Base-by-base conservation (phyloP, 2,113 vertebrate genomes). In the Typhlomys cinereus region DNA sequence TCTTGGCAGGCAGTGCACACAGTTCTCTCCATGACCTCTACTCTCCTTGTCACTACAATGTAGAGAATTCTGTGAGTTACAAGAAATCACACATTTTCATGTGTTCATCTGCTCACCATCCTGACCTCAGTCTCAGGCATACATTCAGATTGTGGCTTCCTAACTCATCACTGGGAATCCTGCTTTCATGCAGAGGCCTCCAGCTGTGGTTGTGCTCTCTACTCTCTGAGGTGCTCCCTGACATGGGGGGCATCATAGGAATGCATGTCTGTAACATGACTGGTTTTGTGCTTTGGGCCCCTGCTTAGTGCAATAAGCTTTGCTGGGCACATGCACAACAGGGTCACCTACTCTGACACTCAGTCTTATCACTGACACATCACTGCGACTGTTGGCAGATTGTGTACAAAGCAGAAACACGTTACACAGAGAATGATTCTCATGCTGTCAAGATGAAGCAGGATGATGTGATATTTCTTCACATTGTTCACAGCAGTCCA, bases 11-110 rank as follows among this genome's bases (percentile, higher is more conserved):
- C 1, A n/a, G 29, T 34, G 21, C 2, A 11, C 1, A 27, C 0
- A 54, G 0, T 2, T 2, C 3, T 9, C 1, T 50, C 1, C 21
- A 1, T 0, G 25, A 34, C 7, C 0, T 2, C 1, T 27, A 8
- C n/a, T n/a, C n/a, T 1, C 1, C 20, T 29, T 44, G 6, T 66
- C 8, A 0, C 76, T 90, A 71, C 64, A 90, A 82, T 2, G 52
- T 48, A 61, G n/a, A 81, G 10, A 86, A 69, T 23, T 90, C 11
- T 71, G n/a, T 21, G 9, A 48, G 57, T n/a, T 62, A 78, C 12
- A 54, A 46, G 7, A n/a, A 23, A 76, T n/a, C n/a, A n/a, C n/a
- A n/a, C n/a, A 66, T 67, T 31, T 67, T 7, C 23, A n/a, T 41
- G 5, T 21, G 18, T 74, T 64, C 57, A n/a, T n/a, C 21, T 7